Conservation (phyloP, 2,113 vertebrate species). For the Chlorodrepanis virens region DNA sequence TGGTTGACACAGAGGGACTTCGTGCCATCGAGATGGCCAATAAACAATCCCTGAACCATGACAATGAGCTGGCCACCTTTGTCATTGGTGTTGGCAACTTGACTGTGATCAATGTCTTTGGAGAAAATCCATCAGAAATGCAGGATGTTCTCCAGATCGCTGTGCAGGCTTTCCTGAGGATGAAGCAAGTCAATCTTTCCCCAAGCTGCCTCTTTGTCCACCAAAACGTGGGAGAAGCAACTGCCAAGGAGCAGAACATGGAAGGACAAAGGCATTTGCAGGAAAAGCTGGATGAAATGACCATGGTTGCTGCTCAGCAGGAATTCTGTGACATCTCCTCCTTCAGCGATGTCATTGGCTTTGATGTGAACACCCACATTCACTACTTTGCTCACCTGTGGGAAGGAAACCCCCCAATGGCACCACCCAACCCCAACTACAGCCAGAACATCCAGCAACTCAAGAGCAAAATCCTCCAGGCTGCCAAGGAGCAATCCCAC, state of each 20-base stretch:
- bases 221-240: slow-evolving; percentile 66
- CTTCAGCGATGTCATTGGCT: slow-evolving; percentile 64
- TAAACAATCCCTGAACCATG: no score
- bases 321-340: slow-evolving; percentile 22
- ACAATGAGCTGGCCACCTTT: no score
- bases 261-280: slow-evolving; percentile 50
- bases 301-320: slow-evolving; percentile 18
- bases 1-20: no score
- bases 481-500: background rate
- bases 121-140: no score
- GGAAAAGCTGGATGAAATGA: slow-evolving; percentile 68
- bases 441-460: slow-evolving; percentile 64
- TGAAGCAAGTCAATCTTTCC: no score
- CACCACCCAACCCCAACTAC: slow-evolving; percentile 70
- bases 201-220: slow-evolving; percentile 73
- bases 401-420: slow-evolving; percentile 71
- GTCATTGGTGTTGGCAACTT: no score
- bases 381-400: slow-evolving; percentile 69
- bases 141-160: no score
- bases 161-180: no score
- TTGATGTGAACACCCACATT: slow-evolving; percentile 64
- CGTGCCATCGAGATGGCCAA: no score
- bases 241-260: slow-evolving; percentile 67
- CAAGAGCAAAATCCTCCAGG: slow-evolving; percentile 51
- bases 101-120: no score